A percentile compares a stretch with the other conserved stretches of the same genome.
Conservation (phyloP, 1,140 invertebrate species). For the Mamestra configurata region DNA sequence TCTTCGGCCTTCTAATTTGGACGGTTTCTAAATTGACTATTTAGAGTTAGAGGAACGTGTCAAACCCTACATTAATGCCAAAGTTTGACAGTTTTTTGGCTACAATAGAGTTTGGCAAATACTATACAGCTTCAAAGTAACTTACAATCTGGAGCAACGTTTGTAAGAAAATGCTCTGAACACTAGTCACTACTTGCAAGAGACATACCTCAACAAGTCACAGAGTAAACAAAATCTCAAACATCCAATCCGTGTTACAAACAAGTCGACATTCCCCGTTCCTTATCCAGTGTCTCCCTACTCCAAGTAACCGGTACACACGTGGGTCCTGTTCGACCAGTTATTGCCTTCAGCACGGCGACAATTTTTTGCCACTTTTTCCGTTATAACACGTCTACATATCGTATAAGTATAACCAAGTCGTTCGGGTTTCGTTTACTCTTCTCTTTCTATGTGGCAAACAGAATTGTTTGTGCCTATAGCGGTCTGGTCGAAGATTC, state of each 20-base stretch:
- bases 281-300: conserved; percentile 23
- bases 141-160: too few relatives aligned
- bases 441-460: background rate
- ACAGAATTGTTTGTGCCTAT: background rate
- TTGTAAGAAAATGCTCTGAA: too few relatives aligned
- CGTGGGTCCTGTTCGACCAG: conserved; percentile 37
- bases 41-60: too few relatives aligned
- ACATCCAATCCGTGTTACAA: background rate
- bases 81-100: too few relatives aligned
- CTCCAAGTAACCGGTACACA: conserved; percentile 1
- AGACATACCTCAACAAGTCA: background rate
- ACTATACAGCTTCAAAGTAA: too few relatives aligned
- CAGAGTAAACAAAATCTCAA: background rate
- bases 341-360: conserved; percentile 49
- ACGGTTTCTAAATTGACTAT: too few relatives aligned
- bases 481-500: too few relatives aligned
- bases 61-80: too few relatives aligned
- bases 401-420: conserved; percentile 28
- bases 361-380: conserved; percentile 50
- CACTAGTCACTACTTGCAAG: too few relatives aligned
- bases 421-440: conserved; percentile 14
- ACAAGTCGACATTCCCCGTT: background rate
- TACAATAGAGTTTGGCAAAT: too few relatives aligned
- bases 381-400: conserved; percentile 28
- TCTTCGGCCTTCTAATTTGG: too few relatives aligned